These are phyloP conservation scores for Allobates femoralis DNA, from an alignment of 2,797 vertebrate genomes.

Conservation along the genomic window DNA sequence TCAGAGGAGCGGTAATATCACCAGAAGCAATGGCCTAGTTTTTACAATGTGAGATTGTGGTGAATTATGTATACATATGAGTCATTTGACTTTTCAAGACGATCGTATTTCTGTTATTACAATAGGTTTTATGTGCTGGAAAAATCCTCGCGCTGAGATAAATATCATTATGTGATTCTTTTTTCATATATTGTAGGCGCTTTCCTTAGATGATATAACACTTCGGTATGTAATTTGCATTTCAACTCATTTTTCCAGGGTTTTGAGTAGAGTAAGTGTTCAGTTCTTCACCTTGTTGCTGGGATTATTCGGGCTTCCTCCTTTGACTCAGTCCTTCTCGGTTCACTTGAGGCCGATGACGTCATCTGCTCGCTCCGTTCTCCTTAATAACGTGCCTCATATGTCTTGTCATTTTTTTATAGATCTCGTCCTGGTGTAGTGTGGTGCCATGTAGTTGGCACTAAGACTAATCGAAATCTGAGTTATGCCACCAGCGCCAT, in stretches of 20 bases:
- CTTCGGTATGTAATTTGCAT: not conserved
- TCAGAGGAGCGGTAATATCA: not conserved
- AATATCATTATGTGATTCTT: constrained; percentile 21
- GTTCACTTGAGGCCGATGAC: not conserved
- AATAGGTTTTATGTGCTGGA: constrained; percentile 43
- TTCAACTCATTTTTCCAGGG: not conserved
- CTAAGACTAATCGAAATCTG: not conserved
- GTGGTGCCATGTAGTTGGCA: not conserved
- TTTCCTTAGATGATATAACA: constrained; percentile 19
- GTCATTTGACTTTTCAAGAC: constrained; percentile 43
- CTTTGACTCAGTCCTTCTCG: not conserved
- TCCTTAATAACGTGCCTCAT: not conserved
- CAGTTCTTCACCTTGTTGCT: not conserved
- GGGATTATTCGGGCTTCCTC: not conserved
- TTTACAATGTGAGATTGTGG: not conserved
- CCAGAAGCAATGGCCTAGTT: not conserved
- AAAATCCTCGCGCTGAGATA: constrained; percentile 16
- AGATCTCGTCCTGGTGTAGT: not conserved
- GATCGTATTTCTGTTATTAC: constrained; percentile 44
- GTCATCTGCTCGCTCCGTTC: not conserved
- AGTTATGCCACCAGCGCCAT: no score
- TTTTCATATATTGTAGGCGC: constrained; percentile 1
- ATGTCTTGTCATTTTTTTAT: not conserved
- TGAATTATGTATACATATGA: constrained; percentile 40
- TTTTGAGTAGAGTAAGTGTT: constrained; percentile 7